Conservation (phyloP, 2,888 invertebrate species). For the Sialis fuliginosa region DNA sequence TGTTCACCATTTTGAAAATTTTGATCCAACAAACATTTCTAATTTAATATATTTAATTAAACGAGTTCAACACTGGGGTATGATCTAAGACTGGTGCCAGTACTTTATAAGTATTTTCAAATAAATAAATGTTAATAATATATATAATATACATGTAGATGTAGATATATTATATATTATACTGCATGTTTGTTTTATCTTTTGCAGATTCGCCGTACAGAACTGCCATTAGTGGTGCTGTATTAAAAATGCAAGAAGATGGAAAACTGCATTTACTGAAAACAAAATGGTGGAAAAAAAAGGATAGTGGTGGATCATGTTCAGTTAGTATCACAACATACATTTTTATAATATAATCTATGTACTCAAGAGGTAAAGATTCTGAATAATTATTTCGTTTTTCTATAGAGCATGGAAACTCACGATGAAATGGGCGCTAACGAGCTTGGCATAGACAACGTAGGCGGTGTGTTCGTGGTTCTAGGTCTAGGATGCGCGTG, state of each 20-base stretch:
- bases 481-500: constrained; percentile 53
- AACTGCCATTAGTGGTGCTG: constrained; percentile 67
- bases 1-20: too few species aligned
- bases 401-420: too few species aligned
- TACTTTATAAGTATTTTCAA: too few species aligned
- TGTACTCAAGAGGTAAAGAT: too few species aligned
- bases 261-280: constrained; percentile 67
- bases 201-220: constrained; percentile 55
- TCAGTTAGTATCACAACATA: constrained; percentile 19
- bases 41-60: too few species aligned
- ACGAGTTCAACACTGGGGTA: too few species aligned
- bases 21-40: too few species aligned
- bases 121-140: too few species aligned
- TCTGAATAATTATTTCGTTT: too few species aligned
- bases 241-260: constrained; percentile 78
- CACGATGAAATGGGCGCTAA: constrained; percentile 24
- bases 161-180: constrained; percentile 1
- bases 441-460: constrained; percentile 68
- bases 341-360: too few species aligned
- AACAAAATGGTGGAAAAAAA: constrained; percentile 79
- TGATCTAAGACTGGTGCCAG: too few species aligned
- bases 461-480: constrained; percentile 83
- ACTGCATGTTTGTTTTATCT: not conserved
- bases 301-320: constrained; percentile 40
- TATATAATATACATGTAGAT: too few species aligned